phyloP scores from a whole-genome alignment of 2,113 vertebrate species.

The Hirundichthys speculiger region DNA sequence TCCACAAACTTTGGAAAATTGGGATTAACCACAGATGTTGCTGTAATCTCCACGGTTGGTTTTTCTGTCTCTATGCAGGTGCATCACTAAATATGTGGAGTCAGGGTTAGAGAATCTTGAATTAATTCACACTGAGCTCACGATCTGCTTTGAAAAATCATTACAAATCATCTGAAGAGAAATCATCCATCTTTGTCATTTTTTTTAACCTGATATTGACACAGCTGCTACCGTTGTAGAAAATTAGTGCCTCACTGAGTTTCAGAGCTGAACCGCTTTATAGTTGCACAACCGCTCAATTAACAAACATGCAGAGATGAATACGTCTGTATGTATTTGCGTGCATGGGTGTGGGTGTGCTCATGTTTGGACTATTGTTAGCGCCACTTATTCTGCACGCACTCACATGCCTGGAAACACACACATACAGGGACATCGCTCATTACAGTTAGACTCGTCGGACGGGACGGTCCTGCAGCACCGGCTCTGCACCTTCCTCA shows the following conservation, averaged over 20 bases:
- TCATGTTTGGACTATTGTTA: constrained; percentile 40
- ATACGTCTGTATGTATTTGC: constrained; percentile 13
- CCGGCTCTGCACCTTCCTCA: constrained; percentile 66
- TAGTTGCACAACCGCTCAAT: constrained; percentile 57
- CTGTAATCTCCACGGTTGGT: too few relatives aligned
- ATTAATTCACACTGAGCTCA: too few relatives aligned
- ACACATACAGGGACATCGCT: constrained; percentile 13
- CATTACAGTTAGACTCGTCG: constrained; percentile 72
- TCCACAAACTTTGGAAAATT: too few relatives aligned
- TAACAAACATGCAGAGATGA: constrained; percentile 46
- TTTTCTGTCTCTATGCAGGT: too few relatives aligned
- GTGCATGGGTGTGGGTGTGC: constrained; percentile 30
- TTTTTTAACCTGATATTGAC: too few relatives aligned
- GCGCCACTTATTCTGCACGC: constrained; percentile 12
- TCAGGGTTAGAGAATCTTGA: too few relatives aligned
- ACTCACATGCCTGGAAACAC: constrained; percentile 20
- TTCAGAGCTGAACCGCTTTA: not conserved
- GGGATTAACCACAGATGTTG: too few relatives aligned
- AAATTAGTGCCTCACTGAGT: constrained; percentile 3
- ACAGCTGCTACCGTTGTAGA: too few relatives aligned
- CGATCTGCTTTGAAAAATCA: too few relatives aligned
- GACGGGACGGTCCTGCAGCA: constrained; percentile 79
- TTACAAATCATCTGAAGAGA: too few relatives aligned
- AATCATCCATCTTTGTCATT: too few relatives aligned
- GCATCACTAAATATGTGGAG: too few relatives aligned